Evolutionary conservation across 2,797 vertebrate genomes (phyloP), one percentile per base, ranked within the genome.

Genomic region (Anisognathus igniventris): DNA sequence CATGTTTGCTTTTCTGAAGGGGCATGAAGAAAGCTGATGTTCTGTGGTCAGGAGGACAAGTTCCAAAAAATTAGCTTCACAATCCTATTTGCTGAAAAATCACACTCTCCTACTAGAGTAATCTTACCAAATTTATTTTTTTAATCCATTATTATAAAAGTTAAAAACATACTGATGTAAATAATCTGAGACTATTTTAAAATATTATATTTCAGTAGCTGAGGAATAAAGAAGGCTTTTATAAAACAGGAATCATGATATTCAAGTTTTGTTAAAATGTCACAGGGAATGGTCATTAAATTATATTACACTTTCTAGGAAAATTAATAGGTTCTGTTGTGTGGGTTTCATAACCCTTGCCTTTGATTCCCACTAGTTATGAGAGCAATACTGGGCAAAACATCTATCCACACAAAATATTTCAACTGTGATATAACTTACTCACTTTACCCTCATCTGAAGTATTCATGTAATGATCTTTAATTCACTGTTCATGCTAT

Each of bases 51-150:
- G 14, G 9, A 40, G 16, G 4, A 27, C 0, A 0, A 16, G 24
- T 48, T 89, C 28, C 58, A 91, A 73, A 94, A 81, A 61, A 74
- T 91, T 53, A 83, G 30, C 20, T 81, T 53, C 42, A 87, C 17
- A 85, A 86, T 76, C 39, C 30, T 93, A 48, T 75, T 88, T 92
- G 25, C 35, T 72, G 53, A 61, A 91, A 91, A 94, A 88, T 74
- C 40, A 76, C 18, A 72, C 7, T n/a, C 18, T 89, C 84, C 35
- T 74, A 58, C 2, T 9, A 72, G 42, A 66, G 17, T 54, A 91
- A 88, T 88, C 61, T 68, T 83, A 68, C 48, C 76, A 80, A 70
- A 71, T 60, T 35, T 67, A 82, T 71, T 95, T 95, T 54, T 23
- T 23, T 86, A 77, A 86, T 86, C 57, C 82, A 10, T 88, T 33